Evolutionary conservation across 2,888 invertebrate genomes (phyloP).

Genomic region (Rotaria macrura): DNA sequence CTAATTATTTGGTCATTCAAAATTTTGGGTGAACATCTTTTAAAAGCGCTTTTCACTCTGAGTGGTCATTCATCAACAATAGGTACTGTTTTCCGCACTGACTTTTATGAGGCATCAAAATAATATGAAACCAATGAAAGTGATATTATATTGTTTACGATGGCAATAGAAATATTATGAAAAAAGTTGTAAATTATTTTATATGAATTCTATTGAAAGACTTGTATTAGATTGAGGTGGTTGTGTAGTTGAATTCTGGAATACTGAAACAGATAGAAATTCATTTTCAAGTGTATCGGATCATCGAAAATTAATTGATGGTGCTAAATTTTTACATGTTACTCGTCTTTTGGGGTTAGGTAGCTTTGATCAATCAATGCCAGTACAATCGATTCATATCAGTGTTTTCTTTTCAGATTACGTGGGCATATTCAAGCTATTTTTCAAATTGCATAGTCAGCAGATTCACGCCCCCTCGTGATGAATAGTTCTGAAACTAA

Average conservation of each 20-base stretch:
- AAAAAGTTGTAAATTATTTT: conserved; percentile 33
- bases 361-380: conserved; percentile 94
- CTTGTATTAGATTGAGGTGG: conserved; percentile 95
- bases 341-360: conserved; percentile 84
- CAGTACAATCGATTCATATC: conserved; percentile 72
- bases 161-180: conserved; percentile 35
- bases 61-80: conserved; percentile 81
- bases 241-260: conserved; percentile 81
- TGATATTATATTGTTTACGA: neutral
- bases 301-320: conserved; percentile 96
- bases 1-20: conserved; percentile 83
- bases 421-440: conserved; percentile 95
- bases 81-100: conserved; percentile 83
- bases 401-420: conserved; percentile 69
- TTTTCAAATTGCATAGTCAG: conserved; percentile 90
- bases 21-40: conserved; percentile 80
- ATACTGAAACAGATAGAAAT: conserved; percentile 74
- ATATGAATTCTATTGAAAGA: conserved; percentile 50
- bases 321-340: conserved; percentile 94
- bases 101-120: conserved; percentile 72
- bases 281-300: conserved; percentile 75
- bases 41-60: conserved; percentile 59
- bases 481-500: conserved; percentile 97
- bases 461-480: conserved; percentile 83
- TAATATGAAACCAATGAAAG: conserved; percentile 32